Evolutionary conservation across 2,113 vertebrate species (phyloP).

Genomic region (Agapornis roseicollis): DNA sequence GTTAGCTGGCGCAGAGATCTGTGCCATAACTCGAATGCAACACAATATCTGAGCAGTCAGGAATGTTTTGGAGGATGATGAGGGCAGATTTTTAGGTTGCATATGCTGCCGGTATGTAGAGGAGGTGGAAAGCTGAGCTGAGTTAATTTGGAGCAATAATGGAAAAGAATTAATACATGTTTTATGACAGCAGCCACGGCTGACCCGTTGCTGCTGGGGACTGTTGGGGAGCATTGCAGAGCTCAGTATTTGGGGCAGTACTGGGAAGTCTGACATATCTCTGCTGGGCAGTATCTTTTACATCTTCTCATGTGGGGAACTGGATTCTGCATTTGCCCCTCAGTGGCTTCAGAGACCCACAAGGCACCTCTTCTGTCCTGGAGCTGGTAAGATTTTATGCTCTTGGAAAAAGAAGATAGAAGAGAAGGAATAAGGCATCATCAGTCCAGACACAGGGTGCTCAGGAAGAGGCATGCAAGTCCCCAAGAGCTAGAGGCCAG

Average conservation of each 20-base stretch:
- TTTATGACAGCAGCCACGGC: neutral
- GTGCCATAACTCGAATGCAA: neutral
- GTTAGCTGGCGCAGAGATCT: neutral
- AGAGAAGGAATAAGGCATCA: neutral
- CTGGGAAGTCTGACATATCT: fast-evolving
- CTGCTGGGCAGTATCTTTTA: neutral
- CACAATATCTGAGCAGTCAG: constrained; percentile 7
- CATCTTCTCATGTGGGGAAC: neutral
- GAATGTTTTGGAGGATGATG: constrained; percentile 1
- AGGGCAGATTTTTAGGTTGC: constrained; percentile 6
- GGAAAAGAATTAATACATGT: neutral
- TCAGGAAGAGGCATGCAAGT: fast-evolving
- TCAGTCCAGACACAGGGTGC: neutral
- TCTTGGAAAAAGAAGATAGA: neutral
- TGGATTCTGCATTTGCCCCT: neutral
- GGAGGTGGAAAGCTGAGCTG: constrained; percentile 13
- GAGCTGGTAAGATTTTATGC: neutral
- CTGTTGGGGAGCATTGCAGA: neutral
- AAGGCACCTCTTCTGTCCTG: neutral
- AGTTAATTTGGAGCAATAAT: neutral
- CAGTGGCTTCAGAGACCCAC: fast-evolving
- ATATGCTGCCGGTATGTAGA: neutral
- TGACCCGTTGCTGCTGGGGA: neutral
- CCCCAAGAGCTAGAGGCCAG: neutral
- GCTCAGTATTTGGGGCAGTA: neutral